Conservation (phyloP, 2,797 vertebrate species). For the Enteromius thamalakanensis region DNA sequence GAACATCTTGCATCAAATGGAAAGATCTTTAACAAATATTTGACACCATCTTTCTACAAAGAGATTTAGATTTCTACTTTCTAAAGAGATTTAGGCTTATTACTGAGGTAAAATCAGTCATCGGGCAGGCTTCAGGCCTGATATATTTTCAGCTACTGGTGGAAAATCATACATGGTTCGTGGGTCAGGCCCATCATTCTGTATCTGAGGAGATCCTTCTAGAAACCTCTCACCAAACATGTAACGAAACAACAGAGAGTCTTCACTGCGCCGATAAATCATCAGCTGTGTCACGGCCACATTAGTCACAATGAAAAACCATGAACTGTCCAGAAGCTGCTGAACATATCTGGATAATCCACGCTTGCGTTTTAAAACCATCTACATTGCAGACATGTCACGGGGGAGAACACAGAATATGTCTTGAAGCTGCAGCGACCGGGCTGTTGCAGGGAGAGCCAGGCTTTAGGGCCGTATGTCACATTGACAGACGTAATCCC, state of each 20-base stretch:
- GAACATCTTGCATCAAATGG: neutral
- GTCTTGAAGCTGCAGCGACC: conserved; percentile 25
- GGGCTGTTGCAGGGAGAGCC: conserved; percentile 25
- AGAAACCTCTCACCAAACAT: conserved; percentile 20
- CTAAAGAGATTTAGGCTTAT: neutral
- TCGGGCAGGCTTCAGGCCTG: neutral
- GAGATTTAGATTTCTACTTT: neutral
- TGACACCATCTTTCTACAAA: neutral
- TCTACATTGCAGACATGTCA: conserved; percentile 47
- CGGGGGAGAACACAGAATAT: conserved; percentile 7
- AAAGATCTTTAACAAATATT: neutral
- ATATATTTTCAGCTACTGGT: neutral
- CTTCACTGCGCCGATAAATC: conserved; percentile 32
- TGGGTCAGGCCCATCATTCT: conserved; percentile 20
- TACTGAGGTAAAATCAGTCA: neutral
- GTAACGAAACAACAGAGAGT: conserved; percentile 23
- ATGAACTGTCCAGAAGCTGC: conserved; percentile 47
- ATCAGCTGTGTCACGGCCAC: conserved; percentile 33
- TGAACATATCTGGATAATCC: conserved; percentile 50
- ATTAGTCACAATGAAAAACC: conserved; percentile 53
- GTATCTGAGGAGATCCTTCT: neutral
- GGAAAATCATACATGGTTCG: neutral
- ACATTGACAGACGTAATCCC: conserved; percentile 56
- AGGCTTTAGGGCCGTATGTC: conserved; percentile 54
- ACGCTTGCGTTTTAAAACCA: conserved; percentile 30